Conservation (phyloP, 2,888 invertebrate species). For the Julus scanicus region DNA sequence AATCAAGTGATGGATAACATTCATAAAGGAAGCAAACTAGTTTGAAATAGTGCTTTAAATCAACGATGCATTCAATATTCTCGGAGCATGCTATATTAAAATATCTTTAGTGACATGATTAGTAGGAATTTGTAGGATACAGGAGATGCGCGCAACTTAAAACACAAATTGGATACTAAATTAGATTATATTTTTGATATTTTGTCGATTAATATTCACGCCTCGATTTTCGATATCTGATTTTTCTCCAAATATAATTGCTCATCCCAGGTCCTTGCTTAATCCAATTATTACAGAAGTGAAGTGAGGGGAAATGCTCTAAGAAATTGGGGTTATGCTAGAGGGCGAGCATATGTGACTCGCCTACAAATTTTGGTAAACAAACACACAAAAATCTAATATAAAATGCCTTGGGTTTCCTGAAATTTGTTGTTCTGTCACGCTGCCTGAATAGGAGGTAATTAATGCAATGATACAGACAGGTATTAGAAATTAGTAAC, state of each 20-base stretch:
- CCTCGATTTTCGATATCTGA: background rate
- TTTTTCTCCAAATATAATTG: background rate
- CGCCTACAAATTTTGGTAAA: conserved; percentile 18
- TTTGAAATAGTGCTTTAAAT: background rate
- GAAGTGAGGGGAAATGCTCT: background rate
- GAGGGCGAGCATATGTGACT: background rate
- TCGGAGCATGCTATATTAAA: background rate
- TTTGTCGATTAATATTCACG: background rate
- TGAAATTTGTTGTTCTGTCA: background rate
- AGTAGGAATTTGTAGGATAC: background rate
- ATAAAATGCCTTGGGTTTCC: background rate
- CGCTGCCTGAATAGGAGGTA: background rate
- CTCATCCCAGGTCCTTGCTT: background rate
- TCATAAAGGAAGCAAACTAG: background rate
- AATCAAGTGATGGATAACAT: background rate
- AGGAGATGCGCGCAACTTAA: background rate
- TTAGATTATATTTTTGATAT: background rate
- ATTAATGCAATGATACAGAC: background rate
- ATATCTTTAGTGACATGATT: background rate
- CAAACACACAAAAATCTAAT: background rate
- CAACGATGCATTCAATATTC: background rate
- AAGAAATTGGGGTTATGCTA: background rate
- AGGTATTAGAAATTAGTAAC: background rate
- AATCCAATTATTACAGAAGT: background rate
- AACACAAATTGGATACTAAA: background rate